Evolutionary conservation across 2,888 invertebrate species (phyloP).

Genomic region (Globia sparganii): DNA sequence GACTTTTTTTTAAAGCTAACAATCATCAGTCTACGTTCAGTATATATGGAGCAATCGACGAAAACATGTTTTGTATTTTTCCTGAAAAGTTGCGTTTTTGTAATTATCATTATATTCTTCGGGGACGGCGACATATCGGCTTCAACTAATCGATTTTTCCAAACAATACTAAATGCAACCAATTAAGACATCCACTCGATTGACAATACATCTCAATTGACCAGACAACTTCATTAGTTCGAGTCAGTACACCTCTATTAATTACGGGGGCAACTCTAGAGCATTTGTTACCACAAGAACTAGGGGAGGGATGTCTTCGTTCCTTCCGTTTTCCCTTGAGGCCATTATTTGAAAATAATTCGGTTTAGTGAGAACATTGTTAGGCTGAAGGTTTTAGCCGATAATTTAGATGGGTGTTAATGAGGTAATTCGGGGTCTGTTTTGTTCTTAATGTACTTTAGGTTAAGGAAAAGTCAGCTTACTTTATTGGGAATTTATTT

Average conservation of each 20-base stretch:
- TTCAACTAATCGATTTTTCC: constrained; percentile 6
- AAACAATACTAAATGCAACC: constrained; percentile 12
- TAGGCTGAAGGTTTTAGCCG: constrained; percentile 26
- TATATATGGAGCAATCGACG: too few species aligned
- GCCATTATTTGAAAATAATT: constrained; percentile 48
- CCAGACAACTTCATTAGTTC: constrained; percentile 51
- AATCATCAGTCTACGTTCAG: too few species aligned
- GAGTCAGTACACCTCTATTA: constrained; percentile 50
- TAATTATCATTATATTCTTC: too few species aligned
- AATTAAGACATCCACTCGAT: constrained; percentile 37
- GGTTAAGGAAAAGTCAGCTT: neutral
- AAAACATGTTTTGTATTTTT: too few species aligned
- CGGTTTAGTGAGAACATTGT: constrained; percentile 16
- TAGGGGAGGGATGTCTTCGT: constrained; percentile 9
- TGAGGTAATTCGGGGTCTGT: constrained; percentile 19
- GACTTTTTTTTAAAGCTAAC: too few species aligned
- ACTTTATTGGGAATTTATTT: neutral
- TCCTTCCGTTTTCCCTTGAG: constrained; percentile 16
- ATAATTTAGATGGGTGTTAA: constrained; percentile 32
- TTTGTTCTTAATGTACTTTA: constrained; percentile 9
- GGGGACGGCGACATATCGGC: too few species aligned
- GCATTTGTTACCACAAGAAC: constrained; percentile 36
- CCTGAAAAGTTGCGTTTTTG: too few species aligned
- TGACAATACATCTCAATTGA: constrained; percentile 43
- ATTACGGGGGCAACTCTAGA: constrained; percentile 32